Percentiles rank a stretch among this genome's conserved stretches.
Conservation (phyloP, 2,888 invertebrate species). For the Thalpophila matura region DNA sequence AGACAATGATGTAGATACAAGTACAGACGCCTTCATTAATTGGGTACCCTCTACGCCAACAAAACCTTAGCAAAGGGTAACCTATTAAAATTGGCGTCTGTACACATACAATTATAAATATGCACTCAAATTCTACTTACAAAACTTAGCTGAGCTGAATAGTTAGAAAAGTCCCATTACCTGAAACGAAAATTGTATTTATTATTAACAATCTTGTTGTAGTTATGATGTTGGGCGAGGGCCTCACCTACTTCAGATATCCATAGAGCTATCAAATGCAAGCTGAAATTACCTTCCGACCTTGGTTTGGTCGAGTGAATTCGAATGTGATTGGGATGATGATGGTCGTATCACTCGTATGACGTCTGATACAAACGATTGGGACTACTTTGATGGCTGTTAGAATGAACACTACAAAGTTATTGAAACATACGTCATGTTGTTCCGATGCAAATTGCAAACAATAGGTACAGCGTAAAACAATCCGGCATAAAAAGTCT, state of each 20-base stretch:
- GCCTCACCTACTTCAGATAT: slow-evolving; percentile 39
- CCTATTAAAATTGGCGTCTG: no score
- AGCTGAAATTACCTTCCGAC: slow-evolving; percentile 39
- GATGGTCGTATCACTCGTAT: neutral
- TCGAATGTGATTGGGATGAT: slow-evolving; percentile 19
- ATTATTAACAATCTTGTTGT: slow-evolving; percentile 42
- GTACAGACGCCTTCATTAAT: no score
- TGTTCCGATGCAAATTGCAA: no score
- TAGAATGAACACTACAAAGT: neutral
- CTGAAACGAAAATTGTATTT: slow-evolving; percentile 59
- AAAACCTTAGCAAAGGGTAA: no score
- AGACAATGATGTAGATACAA: no score
- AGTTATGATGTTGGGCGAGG: slow-evolving; percentile 43
- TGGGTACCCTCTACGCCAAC: no score
- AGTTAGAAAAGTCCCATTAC: slow-evolving; percentile 53
- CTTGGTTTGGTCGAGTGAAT: slow-evolving; percentile 34
- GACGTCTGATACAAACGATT: neutral
- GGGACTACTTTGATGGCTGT: slow-evolving; percentile 11
- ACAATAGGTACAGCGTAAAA: no score
- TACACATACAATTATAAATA: slow-evolving; percentile 8
- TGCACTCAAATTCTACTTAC: slow-evolving; percentile 40
- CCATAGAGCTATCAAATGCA: slow-evolving; percentile 39
- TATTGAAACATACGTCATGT: no score
- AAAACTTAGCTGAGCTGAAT: slow-evolving; percentile 19
- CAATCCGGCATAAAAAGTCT: no score